These are phyloP conservation scores for Mercenaria mercenaria DNA, from an alignment of 1,140 invertebrate species.

Conservation along the genomic window DNA sequence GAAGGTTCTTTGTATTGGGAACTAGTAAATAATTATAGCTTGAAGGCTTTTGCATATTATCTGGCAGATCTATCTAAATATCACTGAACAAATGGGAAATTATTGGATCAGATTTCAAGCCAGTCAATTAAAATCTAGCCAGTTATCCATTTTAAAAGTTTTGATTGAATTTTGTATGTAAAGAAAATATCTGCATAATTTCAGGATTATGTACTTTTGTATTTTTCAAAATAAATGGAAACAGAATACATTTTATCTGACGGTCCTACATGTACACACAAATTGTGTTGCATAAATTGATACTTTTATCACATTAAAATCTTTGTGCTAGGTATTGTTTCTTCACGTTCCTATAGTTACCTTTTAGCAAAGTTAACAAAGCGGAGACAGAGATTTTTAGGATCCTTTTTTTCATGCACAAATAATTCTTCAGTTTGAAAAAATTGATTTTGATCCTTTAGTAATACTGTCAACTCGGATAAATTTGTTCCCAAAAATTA, in stretches of 20 bases:
- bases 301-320: constrained; percentile 5
- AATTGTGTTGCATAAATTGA: background rate
- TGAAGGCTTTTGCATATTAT: constrained; percentile 59
- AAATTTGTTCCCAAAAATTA: no score
- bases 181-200: background rate
- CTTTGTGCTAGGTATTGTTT: background rate
- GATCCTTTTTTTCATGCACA: background rate
- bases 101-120: constrained; percentile 39
- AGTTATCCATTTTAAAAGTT: constrained; percentile 26
- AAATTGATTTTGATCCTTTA: no score
- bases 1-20: constrained; percentile 27
- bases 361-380: background rate
- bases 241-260: no score
- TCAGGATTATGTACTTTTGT: background rate
- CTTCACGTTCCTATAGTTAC: background rate
- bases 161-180: background rate
- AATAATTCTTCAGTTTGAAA: no score
- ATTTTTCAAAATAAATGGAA: no score
- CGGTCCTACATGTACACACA: background rate
- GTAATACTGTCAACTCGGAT: no score
- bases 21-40: constrained; percentile 58
- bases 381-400: background rate
- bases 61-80: constrained; percentile 48
- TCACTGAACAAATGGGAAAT: constrained; percentile 50
- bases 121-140: constrained; percentile 33